phyloP scores from a whole-genome alignment of 2,888 invertebrate species.

The Calliopum simillimum region DNA sequence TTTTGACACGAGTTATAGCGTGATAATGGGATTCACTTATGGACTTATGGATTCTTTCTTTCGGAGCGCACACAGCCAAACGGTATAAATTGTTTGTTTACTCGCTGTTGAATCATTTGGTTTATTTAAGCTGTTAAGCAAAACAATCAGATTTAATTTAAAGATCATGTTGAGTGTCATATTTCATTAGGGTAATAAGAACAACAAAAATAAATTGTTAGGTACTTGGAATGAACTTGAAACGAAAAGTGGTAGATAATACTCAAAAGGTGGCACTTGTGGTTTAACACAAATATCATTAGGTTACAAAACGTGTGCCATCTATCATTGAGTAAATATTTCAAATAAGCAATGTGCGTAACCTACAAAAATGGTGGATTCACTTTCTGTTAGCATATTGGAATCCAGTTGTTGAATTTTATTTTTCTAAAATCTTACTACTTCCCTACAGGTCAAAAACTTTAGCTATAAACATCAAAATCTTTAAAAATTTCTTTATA shows the following conservation, averaged over 20 bases:
- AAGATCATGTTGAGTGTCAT: conserved; percentile 17
- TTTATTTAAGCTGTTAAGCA: not conserved
- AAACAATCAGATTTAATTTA: conserved; percentile 18
- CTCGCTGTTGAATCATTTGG: not conserved
- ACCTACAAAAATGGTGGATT: no score
- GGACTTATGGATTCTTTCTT: not conserved
- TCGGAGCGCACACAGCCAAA: conserved; percentile 1
- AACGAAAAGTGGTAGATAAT: not conserved
- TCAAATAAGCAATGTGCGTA: no score
- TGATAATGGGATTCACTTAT: conserved; percentile 27
- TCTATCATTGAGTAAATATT: no score
- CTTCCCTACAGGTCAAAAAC: no score
- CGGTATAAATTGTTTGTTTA: conserved; percentile 20
- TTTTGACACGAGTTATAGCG: conserved; percentile 18
- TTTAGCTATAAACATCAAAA: no score
- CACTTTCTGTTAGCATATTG: no score
- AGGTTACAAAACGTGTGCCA: no score
- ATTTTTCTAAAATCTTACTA: no score
- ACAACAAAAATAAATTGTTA: not conserved
- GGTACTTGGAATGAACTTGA: not conserved
- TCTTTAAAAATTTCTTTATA: no score
- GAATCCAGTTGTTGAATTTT: no score
- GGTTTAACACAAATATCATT: no score
- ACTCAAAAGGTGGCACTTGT: no score
- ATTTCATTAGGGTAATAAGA: not conserved